These are phyloP conservation scores for Sericinus montela DNA, from an alignment of 2,888 invertebrate genomes.

Conservation along the genomic window DNA sequence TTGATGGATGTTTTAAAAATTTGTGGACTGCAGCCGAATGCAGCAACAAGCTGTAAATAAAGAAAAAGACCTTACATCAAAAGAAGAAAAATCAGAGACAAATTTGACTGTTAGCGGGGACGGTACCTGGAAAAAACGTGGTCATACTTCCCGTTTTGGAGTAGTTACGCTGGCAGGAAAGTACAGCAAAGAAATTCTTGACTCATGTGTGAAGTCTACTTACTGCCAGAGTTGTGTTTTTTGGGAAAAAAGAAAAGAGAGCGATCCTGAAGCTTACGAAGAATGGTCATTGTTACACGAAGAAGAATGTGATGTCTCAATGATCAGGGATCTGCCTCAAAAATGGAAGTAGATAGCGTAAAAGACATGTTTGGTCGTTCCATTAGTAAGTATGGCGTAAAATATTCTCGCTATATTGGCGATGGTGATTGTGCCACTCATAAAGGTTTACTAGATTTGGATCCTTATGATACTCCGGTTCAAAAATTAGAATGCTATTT, in stretches of 20 bases:
- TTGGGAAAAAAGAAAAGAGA: neutral
- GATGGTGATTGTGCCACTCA: no score
- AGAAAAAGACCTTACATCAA: no score
- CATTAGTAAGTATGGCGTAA: no score
- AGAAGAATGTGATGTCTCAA: neutral
- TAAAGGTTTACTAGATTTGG: no score
- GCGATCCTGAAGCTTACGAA: no score
- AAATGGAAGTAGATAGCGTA: neutral
- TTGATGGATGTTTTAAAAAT: no score
- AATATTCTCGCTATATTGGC: no score
- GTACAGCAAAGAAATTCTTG: neutral
- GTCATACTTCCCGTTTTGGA: neutral
- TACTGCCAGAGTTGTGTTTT: neutral
- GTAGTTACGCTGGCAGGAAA: neutral
- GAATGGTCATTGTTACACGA: neutral
- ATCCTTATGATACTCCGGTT: no score
- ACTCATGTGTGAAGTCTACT: neutral
- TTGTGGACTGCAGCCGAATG: no score
- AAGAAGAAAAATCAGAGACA: neutral
- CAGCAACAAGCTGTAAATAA: neutral
- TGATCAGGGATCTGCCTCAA: neutral
- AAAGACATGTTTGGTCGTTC: no score
- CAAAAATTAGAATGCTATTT: neutral
- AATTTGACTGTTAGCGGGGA: neutral
- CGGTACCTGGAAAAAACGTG: no score